Evolutionary conservation across 2,888 invertebrate species (phyloP).

Genomic region (Chaitophorus viminalis): DNA sequence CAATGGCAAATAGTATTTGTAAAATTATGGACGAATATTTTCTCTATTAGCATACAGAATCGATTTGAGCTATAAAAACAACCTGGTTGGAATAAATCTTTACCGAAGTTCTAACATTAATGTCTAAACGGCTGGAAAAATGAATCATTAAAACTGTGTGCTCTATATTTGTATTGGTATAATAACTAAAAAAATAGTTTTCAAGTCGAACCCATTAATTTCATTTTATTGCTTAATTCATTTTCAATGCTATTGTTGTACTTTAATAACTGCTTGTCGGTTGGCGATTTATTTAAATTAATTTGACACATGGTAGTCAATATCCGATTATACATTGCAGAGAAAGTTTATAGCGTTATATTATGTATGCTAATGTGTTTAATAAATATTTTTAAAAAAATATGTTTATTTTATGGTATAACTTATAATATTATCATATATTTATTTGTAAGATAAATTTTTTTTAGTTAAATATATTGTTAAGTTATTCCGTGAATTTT

Average conservation of each 20-base stretch:
- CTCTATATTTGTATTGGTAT: conserved; percentile 16
- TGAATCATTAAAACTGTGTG: conserved; percentile 54
- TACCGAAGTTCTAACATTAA: conserved; percentile 48
- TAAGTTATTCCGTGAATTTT: too few relatives aligned
- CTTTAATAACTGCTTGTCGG: neutral
- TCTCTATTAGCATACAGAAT: conserved; percentile 59
- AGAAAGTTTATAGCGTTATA: neutral
- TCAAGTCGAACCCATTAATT: conserved; percentile 47
- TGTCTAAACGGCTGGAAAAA: conserved; percentile 58
- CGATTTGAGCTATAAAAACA: conserved; percentile 58
- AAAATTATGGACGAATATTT: conserved; percentile 51
- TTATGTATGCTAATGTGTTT: neutral
- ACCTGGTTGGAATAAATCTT: conserved; percentile 58
- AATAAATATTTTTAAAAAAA: neutral
- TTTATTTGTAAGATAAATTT: neutral
- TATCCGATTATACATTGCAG: neutral
- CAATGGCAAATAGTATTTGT: conserved; percentile 8
- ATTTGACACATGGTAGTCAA: conserved; percentile 15
- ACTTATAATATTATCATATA: neutral
- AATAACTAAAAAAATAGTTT: conserved; percentile 3
- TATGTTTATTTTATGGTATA: neutral
- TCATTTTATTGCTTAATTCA: conserved; percentile 54
- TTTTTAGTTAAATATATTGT: neutral
- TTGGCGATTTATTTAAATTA: conserved; percentile 35
- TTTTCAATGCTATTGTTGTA: conserved; percentile 5